These are phyloP conservation scores for Harpalus rufipes DNA, from an alignment of 2,888 invertebrate genomes.

Conservation along the genomic window DNA sequence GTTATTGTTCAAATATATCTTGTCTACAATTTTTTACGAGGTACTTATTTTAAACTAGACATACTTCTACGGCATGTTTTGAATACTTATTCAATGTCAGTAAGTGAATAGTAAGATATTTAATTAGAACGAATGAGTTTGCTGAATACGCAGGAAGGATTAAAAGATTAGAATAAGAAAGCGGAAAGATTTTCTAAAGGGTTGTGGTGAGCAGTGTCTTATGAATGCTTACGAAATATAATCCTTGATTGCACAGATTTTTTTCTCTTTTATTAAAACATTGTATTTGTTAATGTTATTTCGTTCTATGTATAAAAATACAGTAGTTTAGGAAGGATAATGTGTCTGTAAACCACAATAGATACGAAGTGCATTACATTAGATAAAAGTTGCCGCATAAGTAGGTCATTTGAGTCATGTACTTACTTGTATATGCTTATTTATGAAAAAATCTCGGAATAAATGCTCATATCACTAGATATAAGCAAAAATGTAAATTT, in stretches of 20 bases:
- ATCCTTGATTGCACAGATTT: neutral
- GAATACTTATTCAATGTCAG: constrained; percentile 21
- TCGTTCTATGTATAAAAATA: too few species aligned
- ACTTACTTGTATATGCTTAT: too few species aligned
- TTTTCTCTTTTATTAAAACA: neutral
- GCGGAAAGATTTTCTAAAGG: constrained; percentile 48
- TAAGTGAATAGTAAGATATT: constrained; percentile 47
- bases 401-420: too few species aligned
- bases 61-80: constrained; percentile 14
- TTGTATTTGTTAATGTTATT: too few species aligned
- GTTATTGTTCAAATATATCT: too few species aligned
- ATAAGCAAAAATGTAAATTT: too few species aligned
- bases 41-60: neutral
- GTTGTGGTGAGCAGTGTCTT: constrained; percentile 9
- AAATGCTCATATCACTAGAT: too few species aligned
- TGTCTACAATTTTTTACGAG: constrained; percentile 12
- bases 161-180: constrained; percentile 30
- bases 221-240: constrained; percentile 25
- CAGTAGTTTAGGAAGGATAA: too few species aligned
- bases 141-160: constrained; percentile 44
- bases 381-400: too few species aligned
- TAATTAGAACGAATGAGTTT: constrained; percentile 44
- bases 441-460: too few species aligned
- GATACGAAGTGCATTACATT: too few species aligned
- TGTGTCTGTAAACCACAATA: too few species aligned